Evolutionary conservation across 2,888 invertebrate genomes (phyloP).

Genomic region (Pyrocoelia pectoralis): DNA sequence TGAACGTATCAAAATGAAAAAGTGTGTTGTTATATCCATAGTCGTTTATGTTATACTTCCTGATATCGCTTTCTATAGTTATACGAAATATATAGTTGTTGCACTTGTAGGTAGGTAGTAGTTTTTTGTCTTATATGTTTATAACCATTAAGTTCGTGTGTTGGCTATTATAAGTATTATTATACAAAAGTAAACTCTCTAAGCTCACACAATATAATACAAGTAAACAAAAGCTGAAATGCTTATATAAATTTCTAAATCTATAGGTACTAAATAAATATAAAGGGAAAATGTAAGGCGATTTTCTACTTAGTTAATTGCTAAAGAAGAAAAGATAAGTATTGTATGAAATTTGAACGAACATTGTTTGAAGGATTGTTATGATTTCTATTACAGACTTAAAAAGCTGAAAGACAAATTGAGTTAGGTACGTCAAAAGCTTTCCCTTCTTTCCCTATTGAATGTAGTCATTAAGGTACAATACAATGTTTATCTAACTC

Average conservation of each 20-base stretch:
- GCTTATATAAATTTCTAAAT: neutral
- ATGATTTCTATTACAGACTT: neutral
- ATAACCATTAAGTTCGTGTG: no score
- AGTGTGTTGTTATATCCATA: no score
- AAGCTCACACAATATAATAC: neutral
- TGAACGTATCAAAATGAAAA: no score
- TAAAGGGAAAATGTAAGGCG: neutral
- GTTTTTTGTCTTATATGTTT: no score
- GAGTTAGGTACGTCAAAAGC: neutral
- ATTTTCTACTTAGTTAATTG: neutral
- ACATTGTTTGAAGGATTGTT: neutral
- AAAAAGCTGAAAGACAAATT: neutral
- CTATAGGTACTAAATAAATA: neutral
- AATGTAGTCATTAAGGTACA: neutral
- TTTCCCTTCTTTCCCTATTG: neutral
- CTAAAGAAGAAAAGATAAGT: neutral
- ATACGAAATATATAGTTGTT: no score
- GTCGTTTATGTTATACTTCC: no score
- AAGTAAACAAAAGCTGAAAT: neutral
- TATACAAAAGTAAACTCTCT: no score
- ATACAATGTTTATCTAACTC: neutral
- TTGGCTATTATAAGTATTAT: no score
- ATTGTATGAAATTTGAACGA: neutral
- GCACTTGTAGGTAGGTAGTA: no score
- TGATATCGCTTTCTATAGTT: no score